phyloP scores from a whole-genome alignment of 1,140 invertebrate species.

The Elymnias hypermnestra region DNA sequence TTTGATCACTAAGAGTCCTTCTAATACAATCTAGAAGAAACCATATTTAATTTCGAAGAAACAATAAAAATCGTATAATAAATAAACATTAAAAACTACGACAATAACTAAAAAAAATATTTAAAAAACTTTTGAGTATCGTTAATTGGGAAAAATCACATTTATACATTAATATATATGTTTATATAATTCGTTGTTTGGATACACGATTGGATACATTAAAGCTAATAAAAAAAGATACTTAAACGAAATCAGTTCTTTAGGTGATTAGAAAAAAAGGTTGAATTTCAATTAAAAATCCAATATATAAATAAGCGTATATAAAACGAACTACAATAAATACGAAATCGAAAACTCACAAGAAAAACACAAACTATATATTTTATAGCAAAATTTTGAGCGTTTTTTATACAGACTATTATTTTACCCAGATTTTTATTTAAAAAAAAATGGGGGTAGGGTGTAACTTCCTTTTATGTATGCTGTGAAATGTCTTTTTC shows the following conservation, averaged over 20 bases:
- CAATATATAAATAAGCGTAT: no score
- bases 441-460: no score
- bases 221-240: conserved; percentile 1
- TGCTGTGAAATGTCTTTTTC: no score
- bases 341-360: not conserved
- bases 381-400: not conserved
- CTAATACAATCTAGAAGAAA: no score
- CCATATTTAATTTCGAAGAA: no score
- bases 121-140: conserved; percentile 1
- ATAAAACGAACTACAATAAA: no score
- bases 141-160: not conserved
- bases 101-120: not conserved
- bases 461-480: no score
- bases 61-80: no score
- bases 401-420: not conserved
- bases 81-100: not conserved
- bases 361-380: not conserved
- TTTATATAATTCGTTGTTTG: conserved; percentile 14
- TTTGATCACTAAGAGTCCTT: no score
- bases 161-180: conserved; percentile 1
- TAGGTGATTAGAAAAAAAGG: not conserved
- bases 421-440: no score
- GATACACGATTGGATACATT: conserved; percentile 9
- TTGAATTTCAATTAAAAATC: not conserved
- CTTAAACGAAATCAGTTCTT: not conserved